Conservation (phyloP, 1,140 invertebrate genomes). For the Drosophila suzukii region DNA sequence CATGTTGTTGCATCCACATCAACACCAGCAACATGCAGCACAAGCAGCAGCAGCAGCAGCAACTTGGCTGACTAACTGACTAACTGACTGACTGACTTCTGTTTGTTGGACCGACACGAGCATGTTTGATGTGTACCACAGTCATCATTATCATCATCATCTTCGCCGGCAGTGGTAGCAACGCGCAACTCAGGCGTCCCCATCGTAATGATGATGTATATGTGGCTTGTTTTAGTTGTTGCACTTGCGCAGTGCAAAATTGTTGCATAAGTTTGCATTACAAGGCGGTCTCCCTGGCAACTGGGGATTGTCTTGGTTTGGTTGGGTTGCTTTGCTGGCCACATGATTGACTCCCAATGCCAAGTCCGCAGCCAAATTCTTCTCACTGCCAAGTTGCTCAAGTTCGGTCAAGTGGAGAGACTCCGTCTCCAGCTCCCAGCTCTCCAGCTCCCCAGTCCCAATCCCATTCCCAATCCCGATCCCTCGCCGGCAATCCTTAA, state of each 20-base stretch:
- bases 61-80: conserved; percentile 59
- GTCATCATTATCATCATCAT: conserved; percentile 50
- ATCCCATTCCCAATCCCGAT: not conserved
- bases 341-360: conserved; percentile 77
- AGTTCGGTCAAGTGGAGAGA: conserved; percentile 32
- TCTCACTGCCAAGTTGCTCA: conserved; percentile 28
- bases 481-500: conserved; percentile 63
- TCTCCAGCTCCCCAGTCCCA: not conserved
- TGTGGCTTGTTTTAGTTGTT: conserved; percentile 77
- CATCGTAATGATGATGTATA: conserved; percentile 46
- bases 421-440: not conserved
- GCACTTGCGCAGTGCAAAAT: conserved; percentile 76
- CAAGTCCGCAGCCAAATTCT: conserved; percentile 43
- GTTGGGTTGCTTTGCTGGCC: conserved; percentile 54
- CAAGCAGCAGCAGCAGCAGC: conserved; percentile 39
- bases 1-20: conserved; percentile 50
- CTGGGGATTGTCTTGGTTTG: conserved; percentile 24
- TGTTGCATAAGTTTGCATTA: conserved; percentile 78
- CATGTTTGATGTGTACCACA: conserved; percentile 81
- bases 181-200: conserved; percentile 1
- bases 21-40: conserved; percentile 58
- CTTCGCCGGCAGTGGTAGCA: not conserved
- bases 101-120: conserved; percentile 82
- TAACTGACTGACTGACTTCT: conserved; percentile 76
- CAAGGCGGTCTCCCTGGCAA: conserved; percentile 33